Percentiles rank a stretch among this genome's conserved stretches.
These are phyloP conservation scores for Dysdera silvatica DNA, from an alignment of 1,140 invertebrate species.

Conservation along the genomic window DNA sequence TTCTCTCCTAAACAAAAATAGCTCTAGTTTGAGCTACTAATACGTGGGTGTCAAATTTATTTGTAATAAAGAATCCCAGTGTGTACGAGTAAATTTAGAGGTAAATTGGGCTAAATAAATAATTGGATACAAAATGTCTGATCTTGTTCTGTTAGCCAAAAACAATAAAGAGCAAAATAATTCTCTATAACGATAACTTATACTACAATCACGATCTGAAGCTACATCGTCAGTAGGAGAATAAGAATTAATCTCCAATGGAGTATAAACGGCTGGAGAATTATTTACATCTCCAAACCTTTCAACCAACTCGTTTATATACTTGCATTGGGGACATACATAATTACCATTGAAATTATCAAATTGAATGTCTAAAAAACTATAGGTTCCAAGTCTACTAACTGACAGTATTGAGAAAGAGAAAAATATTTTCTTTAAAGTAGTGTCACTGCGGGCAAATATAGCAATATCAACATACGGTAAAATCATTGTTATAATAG, in stretches of 20 bases:
- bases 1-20: too few species aligned
- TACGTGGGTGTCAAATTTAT: too few species aligned
- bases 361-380: background rate
- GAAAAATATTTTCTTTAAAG: background rate
- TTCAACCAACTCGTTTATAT: background rate
- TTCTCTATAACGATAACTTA: background rate
- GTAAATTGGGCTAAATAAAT: background rate
- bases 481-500: background rate
- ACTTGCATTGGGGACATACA: background rate
- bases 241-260: too few species aligned
- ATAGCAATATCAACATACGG: constrained; percentile 21
- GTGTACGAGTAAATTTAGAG: too few species aligned
- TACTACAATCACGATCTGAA: too few species aligned
- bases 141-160: background rate
- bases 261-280: too few species aligned
- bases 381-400: background rate
- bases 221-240: too few species aligned
- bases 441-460: background rate
- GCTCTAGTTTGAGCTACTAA: too few species aligned
- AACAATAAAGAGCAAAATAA: background rate
- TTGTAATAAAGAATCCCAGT: too few species aligned
- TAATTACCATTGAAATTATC: background rate
- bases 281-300: background rate
- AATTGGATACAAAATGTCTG: background rate
- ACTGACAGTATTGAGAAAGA: background rate